A percentile compares a stretch with the other conserved stretches of the same genome.
Conservation (phyloP, 2,797 vertebrate species). For the Rallus crepitans region DNA sequence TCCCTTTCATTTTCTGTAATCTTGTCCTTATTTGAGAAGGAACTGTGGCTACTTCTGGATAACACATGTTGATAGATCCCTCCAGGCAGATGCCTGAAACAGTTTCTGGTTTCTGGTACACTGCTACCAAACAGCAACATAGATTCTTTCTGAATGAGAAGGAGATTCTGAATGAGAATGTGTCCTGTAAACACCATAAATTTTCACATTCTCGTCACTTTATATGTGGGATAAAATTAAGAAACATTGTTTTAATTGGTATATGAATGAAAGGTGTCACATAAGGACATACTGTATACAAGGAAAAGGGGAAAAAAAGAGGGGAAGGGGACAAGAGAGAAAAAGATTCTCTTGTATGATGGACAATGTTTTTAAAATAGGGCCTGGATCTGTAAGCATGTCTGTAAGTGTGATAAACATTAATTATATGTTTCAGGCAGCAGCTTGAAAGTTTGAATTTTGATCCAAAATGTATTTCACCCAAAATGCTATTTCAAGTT, state of each 20-base stretch:
- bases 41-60: not conserved
- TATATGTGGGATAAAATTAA: not conserved
- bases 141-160: not conserved
- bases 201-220: not conserved
- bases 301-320: accelerated
- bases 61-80: not conserved
- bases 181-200: not conserved
- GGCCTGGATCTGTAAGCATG: not conserved
- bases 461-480: not conserved
- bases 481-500: not conserved
- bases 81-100: not conserved
- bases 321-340: too few species aligned
- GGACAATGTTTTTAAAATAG: not conserved
- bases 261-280: not conserved
- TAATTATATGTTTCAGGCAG: not conserved
- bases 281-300: too few species aligned
- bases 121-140: not conserved
- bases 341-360: not conserved
- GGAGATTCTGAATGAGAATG: not conserved
- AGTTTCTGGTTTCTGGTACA: not conserved
- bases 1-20: not conserved
- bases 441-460: not conserved
- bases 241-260: not conserved
- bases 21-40: not conserved
- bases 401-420: not conserved